A percentile compares a stretch with the other conserved stretches of the same genome.
phyloP scores from a whole-genome alignment of 2,113 vertebrate species.

The Elaphurus davidianus region DNA sequence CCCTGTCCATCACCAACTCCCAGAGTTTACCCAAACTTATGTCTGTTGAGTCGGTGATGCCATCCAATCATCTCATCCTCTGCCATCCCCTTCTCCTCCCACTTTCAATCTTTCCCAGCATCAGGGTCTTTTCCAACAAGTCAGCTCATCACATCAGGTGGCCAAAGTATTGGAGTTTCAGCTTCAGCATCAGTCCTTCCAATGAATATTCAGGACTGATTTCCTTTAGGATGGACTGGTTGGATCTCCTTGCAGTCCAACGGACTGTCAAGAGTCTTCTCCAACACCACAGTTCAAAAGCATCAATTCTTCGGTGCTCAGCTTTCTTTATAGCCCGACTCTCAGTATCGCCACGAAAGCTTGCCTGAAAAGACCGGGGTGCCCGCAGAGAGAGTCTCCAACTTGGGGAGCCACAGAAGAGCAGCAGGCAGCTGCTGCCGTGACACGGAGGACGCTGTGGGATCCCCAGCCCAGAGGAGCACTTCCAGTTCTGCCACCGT shows the following conservation, averaged over 20 bases:
- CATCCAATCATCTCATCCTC: not conserved
- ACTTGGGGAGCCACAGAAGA: accelerated
- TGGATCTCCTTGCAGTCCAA: not conserved
- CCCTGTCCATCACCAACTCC: not conserved
- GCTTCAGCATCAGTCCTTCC: not conserved
- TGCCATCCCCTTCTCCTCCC: not conserved
- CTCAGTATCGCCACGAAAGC: not conserved
- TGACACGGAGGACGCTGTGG: accelerated
- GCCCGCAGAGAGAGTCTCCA: not conserved
- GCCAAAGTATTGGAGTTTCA: not conserved
- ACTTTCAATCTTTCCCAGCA: not conserved
- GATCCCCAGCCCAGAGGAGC: not conserved
- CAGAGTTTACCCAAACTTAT: not conserved
- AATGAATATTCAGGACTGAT: not conserved
- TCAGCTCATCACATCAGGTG: not conserved
- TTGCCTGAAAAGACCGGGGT: not conserved
- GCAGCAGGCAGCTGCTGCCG: not conserved
- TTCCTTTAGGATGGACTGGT: not conserved
- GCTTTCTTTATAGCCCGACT: not conserved
- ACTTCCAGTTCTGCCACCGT: not conserved
- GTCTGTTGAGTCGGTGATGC: accelerated
- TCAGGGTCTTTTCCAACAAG: not conserved
- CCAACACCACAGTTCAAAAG: not conserved
- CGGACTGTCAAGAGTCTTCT: not conserved
- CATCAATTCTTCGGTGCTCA: not conserved